Percentiles rank a stretch among this genome's conserved stretches.
Evolutionary conservation across 2,113 vertebrate species (phyloP).

Genomic region (Megaceryle torquata): DNA sequence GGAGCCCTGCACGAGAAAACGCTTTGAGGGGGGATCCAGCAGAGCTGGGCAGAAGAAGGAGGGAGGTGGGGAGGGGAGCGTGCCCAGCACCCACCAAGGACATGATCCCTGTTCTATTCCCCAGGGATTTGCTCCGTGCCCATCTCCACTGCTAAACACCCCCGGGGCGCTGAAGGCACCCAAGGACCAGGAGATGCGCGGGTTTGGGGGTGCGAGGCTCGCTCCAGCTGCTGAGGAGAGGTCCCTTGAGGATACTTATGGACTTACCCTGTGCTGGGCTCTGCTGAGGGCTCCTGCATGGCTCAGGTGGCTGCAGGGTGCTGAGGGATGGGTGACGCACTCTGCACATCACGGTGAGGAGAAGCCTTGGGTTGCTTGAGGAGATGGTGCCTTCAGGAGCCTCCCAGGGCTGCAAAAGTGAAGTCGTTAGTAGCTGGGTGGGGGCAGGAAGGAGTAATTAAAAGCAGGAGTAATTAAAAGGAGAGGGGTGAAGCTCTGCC

Average conservation of each 20-base stretch:
- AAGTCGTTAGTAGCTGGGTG: neutral
- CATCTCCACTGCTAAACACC: neutral
- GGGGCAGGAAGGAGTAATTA: neutral
- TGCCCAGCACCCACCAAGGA: no score
- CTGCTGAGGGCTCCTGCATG: fast-evolving
- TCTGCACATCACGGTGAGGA: neutral
- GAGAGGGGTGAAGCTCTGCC: neutral
- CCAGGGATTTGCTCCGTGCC: neutral
- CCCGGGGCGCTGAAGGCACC: neutral
- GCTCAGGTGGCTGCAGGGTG: fast-evolving
- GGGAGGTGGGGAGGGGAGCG: no score
- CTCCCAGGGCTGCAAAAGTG: neutral
- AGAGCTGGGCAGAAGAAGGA: neutral
- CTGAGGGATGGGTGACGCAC: neutral
- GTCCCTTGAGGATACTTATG: no score
- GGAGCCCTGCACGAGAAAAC: neutral
- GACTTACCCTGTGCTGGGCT: neutral
- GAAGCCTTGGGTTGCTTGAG: neutral
- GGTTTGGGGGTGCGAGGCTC: neutral
- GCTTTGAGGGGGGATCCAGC: neutral
- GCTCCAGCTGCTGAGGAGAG: fast-evolving
- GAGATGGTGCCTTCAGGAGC: neutral
- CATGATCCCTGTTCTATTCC: neutral
- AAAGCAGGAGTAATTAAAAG: no score
- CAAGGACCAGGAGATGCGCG: neutral